Base-by-base conservation (phyloP, 2,113 vertebrate genomes). In the Choloepus hoffmanni region DNA sequence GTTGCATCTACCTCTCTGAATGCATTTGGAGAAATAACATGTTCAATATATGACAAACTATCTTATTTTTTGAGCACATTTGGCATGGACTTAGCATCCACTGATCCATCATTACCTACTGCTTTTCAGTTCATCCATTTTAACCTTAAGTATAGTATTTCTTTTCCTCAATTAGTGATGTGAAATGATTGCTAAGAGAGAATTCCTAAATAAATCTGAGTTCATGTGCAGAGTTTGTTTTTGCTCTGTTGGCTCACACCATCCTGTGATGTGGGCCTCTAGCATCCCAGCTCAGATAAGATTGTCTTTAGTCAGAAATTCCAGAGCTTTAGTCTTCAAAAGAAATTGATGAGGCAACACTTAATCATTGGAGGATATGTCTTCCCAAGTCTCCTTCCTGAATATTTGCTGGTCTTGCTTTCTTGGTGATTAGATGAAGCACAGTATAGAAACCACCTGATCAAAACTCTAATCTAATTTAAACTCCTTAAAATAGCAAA, bases 221-320 rank as follows among this genome's bases (percentile, higher is more conserved):
- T 58, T 53, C 21, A 67, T 45, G 5, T 15, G 4, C 23, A 33
- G 55, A 28, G 2, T 95, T 77, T 77, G n/a, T 18, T 19, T 93
- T 95, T 89, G 3, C 4, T 53, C 16, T 40, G 0, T 23, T 60
- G 9, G 15, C 0, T 90, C 0, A 62, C 7, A 73, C 0, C 3
- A 43, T 55, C 9, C 43, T 65, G 5, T 77, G 85, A 5, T 63
- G 23, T 50, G 58, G 90, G 11, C 3, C 12, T 55, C 0, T 26
- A 62, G 10, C 36, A 83, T n/a, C 11, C 10, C 5, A 73, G 16
- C 0, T 73, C 19, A 89, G 84, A 78, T 23, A 72, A 36, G 7
- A 63, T 50, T 28, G 63, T 91, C 16, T 72, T 70, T 60, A 50
- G 45, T 72, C 23, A 48, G 33, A 63, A 4, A 9, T 62, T 92